Evolutionary conservation across 2,113 vertebrate genomes (phyloP).

Genomic region (Puntigrus tetrazona): DNA sequence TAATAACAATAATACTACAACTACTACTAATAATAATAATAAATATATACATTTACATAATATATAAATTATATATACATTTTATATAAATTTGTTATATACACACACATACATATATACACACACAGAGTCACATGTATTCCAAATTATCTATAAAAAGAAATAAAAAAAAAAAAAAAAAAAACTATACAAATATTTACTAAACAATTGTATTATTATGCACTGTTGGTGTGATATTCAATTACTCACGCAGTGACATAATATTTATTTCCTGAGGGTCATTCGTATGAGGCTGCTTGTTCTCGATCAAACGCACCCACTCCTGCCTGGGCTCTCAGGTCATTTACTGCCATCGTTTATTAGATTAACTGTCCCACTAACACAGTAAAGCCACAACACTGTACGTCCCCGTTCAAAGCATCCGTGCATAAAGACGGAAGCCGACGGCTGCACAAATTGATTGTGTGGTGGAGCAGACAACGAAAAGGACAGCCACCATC

Average conservation of each 20-base stretch:
- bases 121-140: too few species aligned
- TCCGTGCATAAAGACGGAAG: conserved; percentile 40
- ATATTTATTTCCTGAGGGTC: neutral
- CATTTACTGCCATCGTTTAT: conserved; percentile 55
- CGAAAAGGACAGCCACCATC: neutral
- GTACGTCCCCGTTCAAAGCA: conserved; percentile 32
- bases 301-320: neutral
- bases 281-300: neutral
- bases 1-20: too few species aligned
- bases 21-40: too few species aligned
- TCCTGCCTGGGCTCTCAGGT: conserved; percentile 39
- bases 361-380: conserved; percentile 22
- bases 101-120: too few species aligned
- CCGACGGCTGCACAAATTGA: conserved; percentile 50
- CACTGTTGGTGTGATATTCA: neutral
- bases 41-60: too few species aligned
- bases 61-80: too few species aligned
- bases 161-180: too few species aligned
- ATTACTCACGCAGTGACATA: neutral
- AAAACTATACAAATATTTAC: too few species aligned
- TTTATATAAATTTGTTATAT: too few species aligned
- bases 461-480: conserved; percentile 38
- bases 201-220: too few species aligned
- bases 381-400: conserved; percentile 19
- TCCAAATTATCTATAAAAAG: too few species aligned